Evolutionary conservation across 2,113 vertebrate genomes (phyloP).

Genomic region (Stigmatopora nigra): DNA sequence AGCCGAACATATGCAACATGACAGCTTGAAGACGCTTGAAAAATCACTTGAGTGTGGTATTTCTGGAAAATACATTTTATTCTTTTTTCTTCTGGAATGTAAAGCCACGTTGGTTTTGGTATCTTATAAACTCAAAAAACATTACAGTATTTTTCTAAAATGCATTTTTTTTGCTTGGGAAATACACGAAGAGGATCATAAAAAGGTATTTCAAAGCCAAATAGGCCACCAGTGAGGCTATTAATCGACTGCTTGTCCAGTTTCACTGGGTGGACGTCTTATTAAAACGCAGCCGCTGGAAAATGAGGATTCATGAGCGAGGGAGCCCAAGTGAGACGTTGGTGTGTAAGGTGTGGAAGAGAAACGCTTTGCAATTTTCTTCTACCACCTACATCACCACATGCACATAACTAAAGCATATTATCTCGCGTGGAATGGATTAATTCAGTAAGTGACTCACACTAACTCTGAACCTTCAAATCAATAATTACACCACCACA

Average conservation of each 20-base stretch:
- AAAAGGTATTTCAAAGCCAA: not conserved
- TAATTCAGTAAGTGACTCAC: not conserved
- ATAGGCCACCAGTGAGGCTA: not conserved
- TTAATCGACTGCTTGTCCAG: slow-evolving; percentile 5
- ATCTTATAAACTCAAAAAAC: not conserved
- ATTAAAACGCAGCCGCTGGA: slow-evolving; percentile 14
- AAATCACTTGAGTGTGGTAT: not conserved
- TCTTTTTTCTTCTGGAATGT: not conserved
- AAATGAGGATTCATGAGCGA: slow-evolving; percentile 9
- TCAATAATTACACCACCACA: not conserved
- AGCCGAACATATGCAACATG: slow-evolving; percentile 1
- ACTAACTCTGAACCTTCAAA: not conserved
- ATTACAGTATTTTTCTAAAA: not conserved
- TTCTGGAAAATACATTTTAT: not conserved
- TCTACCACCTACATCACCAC: not conserved
- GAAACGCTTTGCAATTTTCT: slow-evolving; percentile 12
- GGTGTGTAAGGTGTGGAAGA: not conserved
- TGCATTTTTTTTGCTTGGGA: not conserved
- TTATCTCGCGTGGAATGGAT: not conserved
- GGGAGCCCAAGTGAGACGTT: slow-evolving; percentile 10
- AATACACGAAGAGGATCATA: not conserved
- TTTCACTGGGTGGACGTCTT: slow-evolving; percentile 7
- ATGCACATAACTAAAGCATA: not conserved
- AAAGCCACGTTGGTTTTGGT: not conserved
- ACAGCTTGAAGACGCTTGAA: not conserved